Evolutionary conservation across 2,797 vertebrate species (phyloP), one percentile per base, ranked within the genome.

Genomic region (Enteromius unitaeniatus): DNA sequence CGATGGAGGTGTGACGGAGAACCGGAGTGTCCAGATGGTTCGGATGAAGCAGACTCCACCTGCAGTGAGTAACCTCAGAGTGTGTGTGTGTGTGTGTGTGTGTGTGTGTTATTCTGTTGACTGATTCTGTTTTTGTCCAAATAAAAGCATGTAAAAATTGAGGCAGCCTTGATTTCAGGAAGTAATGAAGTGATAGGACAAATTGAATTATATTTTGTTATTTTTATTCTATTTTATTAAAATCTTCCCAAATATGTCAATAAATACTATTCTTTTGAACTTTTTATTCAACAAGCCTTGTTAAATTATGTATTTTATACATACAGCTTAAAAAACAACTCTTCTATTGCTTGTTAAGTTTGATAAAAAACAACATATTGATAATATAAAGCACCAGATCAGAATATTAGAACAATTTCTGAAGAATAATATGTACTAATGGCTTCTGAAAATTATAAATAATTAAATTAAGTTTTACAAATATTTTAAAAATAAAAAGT

Each of bases 1-100:
- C 94, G 95, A 79, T 99, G 98, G 98, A 97, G 96, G 87, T 99
- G 98, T 67, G 98, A 99, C 0, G 98, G 98, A 0, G 97, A 99
- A 78, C 93, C 97, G 0, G 98, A 99, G 80, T 99, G 98, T 88
- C 90, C 95, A 0, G 98, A 99, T 0, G 97, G 97, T 19, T 99
- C 98, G 0, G 98, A 99, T 0, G 98, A 99, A 89, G 96, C 96
- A 0, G 95, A 97, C 84, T 93, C 95, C 76, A 96, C 96, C 1
- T 99, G 98, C 95, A 97, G 97, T 98, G 93, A 97, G 97, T 98
- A 90, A 58, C 23, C 14, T 45, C n/a, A n/a, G n/a, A n/a, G 58
- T 5, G 11, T 31, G 15, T 42, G 42, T 42, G 42, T 42, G 40
- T 42, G 42, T 37, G 31, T 72, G 47, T 34, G n/a, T 86, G 37